Base-by-base conservation (phyloP, 2,888 invertebrate species). In the Julus scanicus region DNA sequence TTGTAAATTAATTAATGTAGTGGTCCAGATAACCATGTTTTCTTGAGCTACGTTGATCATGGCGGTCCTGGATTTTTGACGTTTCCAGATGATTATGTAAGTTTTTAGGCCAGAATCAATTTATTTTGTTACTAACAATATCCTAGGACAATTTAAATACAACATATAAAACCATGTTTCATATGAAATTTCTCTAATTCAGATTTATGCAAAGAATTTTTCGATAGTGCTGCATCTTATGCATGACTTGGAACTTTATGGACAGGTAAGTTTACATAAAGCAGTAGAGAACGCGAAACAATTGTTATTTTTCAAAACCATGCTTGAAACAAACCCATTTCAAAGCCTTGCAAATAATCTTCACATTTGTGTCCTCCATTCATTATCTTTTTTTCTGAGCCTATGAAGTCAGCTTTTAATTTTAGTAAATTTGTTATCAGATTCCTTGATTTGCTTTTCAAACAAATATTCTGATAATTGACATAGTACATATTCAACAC, bases 31-130 rank as follows among this genome's bases (percentile, higher is more conserved):
- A 94, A 95, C 91, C 92, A 93, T 90, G 91, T 94, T 44, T 94
- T 94, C 91, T 92, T 94, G 83, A 94, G 94, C 91, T 94, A 94
- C 92, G 93, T 93, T 57, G 94, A 94, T 91, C 94, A 95, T 91
- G 94, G 94, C 84, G 94, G 93, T n/a, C 93, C 93, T 17, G 94
- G 94, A 11, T 90, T 94, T 53, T 91, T 94, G 57, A 93, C 92
- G 2, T 94, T 94, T 91, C 89, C 88, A 37, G n/a, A 88, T 57
- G 84, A 53, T 8, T 86, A 86, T 11, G 89, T 87, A 85, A 87
- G 53, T 87, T 39, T n/a, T n/a, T 40, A 49, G 8, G 4, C 2
- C 20, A 4, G 1, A 85, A 17, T 20, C 2, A 1, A 4, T 15
- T 85, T 37, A 4, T 5, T 40, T 5, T 44, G 44, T 44, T 44